Base-by-base conservation (phyloP, 1,140 invertebrate genomes). In the Penaeus indicus region DNA sequence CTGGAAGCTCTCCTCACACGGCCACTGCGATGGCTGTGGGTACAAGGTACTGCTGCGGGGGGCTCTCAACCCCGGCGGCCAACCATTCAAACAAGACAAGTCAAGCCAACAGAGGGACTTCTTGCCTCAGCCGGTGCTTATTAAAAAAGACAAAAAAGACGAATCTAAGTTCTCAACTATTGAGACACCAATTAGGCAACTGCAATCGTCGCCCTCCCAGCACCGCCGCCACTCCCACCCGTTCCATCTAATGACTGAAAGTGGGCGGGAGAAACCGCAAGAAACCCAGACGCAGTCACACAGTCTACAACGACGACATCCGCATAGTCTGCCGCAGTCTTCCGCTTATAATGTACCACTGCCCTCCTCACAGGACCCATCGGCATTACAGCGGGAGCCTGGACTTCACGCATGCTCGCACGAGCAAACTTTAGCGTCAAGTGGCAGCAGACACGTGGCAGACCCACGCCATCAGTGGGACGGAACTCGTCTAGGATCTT, bases 11-110 rank as follows among this genome's bases (percentile, higher is more conserved):
- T 88, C 88, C 54, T 85, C 88, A 38, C 82, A 81, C 63, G 87
- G 85, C 64, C 86, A 90, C 85, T 91, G 90, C 81, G 90, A 91
- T 85, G 90, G 90, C 16, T 91, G 90, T 79, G 90, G 90, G 75
- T 91, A 91, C 88, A 91, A 91, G 89, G 81, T 91, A 47, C 64
- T 91, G 42, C 86, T 91, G 64, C 87, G 90, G 82, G 90, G 90
- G 42, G 90, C 90, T 42, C 89, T 91, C 78, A 84, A 89, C 77
- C 86, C 80, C 18, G 81, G 81, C 25, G 72, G 69, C 27, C 86
- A 80, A 22, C 78, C 89, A 47, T 42, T 75, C 84, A 67, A 82
- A 63, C 78, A 87, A 61, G 32, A 67, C 13, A 38, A 77, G 21
- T 32, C 27, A 19, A 21, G 27, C 60, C 25, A 54, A n/a, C 87